phyloP scores from a whole-genome alignment of 1,140 invertebrate genomes.

The Panulirus ornatus region DNA sequence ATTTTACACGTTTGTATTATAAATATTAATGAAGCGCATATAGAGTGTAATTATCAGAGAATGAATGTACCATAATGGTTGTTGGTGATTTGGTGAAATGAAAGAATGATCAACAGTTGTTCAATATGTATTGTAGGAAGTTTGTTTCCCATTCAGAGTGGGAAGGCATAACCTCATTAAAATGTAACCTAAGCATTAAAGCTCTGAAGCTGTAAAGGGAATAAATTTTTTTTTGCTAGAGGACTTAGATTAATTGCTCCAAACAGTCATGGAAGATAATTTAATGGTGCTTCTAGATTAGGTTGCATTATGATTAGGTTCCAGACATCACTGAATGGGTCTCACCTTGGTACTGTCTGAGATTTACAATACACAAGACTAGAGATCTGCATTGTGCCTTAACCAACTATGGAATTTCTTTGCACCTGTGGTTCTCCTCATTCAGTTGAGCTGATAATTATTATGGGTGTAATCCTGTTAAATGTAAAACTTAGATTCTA shows the following conservation, averaged over 20 bases:
- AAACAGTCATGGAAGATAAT: not conserved
- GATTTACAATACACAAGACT: not conserved
- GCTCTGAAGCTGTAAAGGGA: not conserved
- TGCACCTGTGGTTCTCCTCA: not conserved
- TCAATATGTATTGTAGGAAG: not conserved
- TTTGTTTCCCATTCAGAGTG: not conserved
- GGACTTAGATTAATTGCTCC: not conserved
- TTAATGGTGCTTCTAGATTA: not conserved
- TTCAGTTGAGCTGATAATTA: too few species aligned
- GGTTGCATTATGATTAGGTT: constrained; percentile 1
- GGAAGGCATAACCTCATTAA: not conserved
- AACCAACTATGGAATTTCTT: not conserved
- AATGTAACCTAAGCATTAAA: constrained; percentile 3
- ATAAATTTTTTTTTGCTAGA: not conserved
- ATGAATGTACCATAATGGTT: not conserved
- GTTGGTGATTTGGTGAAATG: not conserved
- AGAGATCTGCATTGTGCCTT: constrained; percentile 40
- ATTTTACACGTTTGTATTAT: not conserved
- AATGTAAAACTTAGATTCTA: constrained; percentile 12
- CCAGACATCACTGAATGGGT: not conserved
- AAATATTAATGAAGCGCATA: constrained; percentile 5
- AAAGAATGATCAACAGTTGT: not conserved
- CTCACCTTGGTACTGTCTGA: constrained; percentile 2
- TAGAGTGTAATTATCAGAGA: not conserved
- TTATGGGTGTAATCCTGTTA: not conserved